Evolutionary conservation across 2,888 invertebrate genomes (phyloP), one percentile per base, ranked within the genome.

Genomic region (Brenthis ino): DNA sequence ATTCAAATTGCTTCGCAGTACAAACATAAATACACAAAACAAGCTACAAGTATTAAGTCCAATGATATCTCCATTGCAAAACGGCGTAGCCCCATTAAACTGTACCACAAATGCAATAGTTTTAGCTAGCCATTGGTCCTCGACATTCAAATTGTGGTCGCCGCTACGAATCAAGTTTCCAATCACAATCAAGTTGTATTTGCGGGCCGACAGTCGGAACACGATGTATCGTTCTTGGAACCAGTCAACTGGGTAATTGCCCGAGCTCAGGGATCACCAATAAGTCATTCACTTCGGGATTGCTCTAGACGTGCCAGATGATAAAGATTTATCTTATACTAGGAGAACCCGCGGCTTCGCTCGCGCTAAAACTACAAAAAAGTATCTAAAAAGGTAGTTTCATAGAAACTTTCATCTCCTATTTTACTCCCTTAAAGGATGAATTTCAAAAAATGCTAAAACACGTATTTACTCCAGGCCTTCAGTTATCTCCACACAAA

Each of bases 161-260:
- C 72, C 74, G 51, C 54, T 77, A 77, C 75, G 77, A 80, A 77
- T 78, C 77, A 74, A 76, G 74, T 76, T 75, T 72, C 75, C 72
- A 75, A 77, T 77, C 73, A 73, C 76, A 75, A 76, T 76, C 76
- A 72, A 75, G 69, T 69, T 68, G 63, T 71, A 68, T 71, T 68
- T 65, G 68, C 55, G 55, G 63, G 50, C 64, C 24, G 63, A 67
- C 63, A 48, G 65, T 55, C 16, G 60, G 60, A 43, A 68, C 65
- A 63, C 67, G 63, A 67, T 64, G 69, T 67, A 67, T 69, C 69
- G 67, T 58, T 63, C 65, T 51, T 58, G 63, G 65, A 60, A 50
- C 65, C 68, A 68, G 72, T 71, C 72, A 72, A 64, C 60, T 71
- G 72, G 64, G 61, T 72, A 70, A 70, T 72, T 72, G 66, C 66